A percentile compares a stretch with the other conserved stretches of the same genome.
Conservation (phyloP, 2,113 vertebrate genomes). For the Cavia porcellus region DNA sequence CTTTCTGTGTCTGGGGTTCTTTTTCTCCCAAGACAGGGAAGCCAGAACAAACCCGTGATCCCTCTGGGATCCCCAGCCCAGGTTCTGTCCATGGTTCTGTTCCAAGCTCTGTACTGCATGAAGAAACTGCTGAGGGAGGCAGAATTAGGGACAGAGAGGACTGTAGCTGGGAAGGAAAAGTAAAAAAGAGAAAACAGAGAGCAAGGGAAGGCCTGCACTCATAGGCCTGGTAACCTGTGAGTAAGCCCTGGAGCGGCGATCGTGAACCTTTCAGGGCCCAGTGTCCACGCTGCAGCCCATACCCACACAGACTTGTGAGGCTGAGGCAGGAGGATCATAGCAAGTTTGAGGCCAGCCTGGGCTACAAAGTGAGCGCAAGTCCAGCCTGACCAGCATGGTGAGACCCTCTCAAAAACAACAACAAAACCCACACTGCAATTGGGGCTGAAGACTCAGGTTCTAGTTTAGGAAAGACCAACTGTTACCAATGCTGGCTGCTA, state of each 20-base stretch:
- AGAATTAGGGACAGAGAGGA: background rate
- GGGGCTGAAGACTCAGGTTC: background rate
- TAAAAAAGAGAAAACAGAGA: background rate
- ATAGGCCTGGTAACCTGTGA: background rate
- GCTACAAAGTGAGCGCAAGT: too few relatives aligned
- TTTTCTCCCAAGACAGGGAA: background rate
- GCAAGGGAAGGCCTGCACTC: background rate
- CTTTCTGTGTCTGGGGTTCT: background rate
- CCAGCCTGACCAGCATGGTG: too few relatives aligned
- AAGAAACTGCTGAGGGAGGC: background rate
- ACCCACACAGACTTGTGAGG: background rate
- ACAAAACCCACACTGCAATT: background rate
- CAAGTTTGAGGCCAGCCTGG: too few relatives aligned
- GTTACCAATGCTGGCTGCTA: background rate
- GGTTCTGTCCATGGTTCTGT: background rate
- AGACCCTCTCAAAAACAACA: too few relatives aligned
- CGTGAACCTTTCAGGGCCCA: background rate
- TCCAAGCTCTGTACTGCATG: conserved; percentile 15
- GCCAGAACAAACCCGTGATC: background rate
- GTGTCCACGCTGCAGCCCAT: background rate
- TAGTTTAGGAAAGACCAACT: background rate
- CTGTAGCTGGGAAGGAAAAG: background rate
- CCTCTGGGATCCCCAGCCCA: background rate
- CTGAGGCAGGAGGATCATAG: too few relatives aligned
- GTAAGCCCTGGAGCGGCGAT: background rate